Evolutionary conservation across 1,140 invertebrate species (phyloP).

Genomic region (Leptinotarsa lineolata): DNA sequence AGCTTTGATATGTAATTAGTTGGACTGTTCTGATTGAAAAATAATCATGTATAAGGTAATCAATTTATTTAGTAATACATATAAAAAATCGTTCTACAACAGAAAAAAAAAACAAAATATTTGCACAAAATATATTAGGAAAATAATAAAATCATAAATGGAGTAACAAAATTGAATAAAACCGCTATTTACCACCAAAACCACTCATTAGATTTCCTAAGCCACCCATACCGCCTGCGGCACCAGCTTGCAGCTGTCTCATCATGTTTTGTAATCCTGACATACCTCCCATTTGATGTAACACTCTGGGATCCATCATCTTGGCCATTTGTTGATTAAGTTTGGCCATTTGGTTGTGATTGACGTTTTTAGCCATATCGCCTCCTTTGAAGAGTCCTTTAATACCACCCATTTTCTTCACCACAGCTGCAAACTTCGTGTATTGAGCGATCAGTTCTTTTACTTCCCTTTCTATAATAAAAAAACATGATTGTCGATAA

Average conservation of each 20-base stretch:
- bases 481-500: too few relatives aligned
- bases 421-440: constrained; percentile 98
- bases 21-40: too few relatives aligned
- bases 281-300: constrained; percentile 93
- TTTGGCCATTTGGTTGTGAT: constrained; percentile 97
- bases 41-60: too few relatives aligned
- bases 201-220: constrained; percentile 80
- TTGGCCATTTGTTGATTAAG: constrained; percentile 99
- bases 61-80: too few relatives aligned
- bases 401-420: constrained; percentile 99
- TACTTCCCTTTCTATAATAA: constrained; percentile 93
- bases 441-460: constrained; percentile 98
- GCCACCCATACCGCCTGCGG: constrained; percentile 71
- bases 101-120: too few relatives aligned
- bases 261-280: constrained; percentile 97
- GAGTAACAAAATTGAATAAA: too few relatives aligned
- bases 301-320: constrained; percentile 98
- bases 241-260: constrained; percentile 92
- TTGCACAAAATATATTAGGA: too few relatives aligned
- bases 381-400: constrained; percentile 98
- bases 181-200: constrained; percentile 59
- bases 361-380: constrained; percentile 98
- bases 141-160: too few relatives aligned
- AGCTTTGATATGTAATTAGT: too few relatives aligned
- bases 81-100: too few relatives aligned